Base-by-base conservation (phyloP, 1,140 invertebrate species). In the Cecropterus lyciades region DNA sequence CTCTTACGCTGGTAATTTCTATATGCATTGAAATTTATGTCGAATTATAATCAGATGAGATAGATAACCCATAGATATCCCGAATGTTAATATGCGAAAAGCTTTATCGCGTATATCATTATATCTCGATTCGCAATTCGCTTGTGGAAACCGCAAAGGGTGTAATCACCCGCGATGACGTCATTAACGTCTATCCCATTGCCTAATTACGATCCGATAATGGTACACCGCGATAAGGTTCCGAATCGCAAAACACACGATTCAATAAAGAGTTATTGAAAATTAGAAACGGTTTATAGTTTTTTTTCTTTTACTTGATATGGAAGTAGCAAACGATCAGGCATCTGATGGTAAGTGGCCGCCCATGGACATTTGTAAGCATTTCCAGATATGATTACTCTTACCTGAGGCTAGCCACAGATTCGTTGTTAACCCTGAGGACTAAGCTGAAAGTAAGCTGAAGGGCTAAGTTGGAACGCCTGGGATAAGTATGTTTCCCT, bases 121-220 rank as follows among this genome's bases (percentile, higher is more conserved):
- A 37, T 37, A 37, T 37, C 3, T 13, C 40, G 40, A 43, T 43
- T 43, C n/a, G 13, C 40, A 43, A 43, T 43, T 43, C 11, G 40
- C 33, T 14, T 43, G 40, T 14, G 11, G 14, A 14, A 43, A 14
- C n/a, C 13, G 40, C 40, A 43, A 43, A 43, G 40, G n/a, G 11
- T 43, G 10, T 43, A 43, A 43, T 43, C 40, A 43, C 13, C 4
- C 40, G 45, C 11, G 16, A 13, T 46, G 45, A 46, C 45, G 45
- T 46, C 45, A 46, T 10, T 17, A 46, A 17, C 45, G 45, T 14
- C 45, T 46, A 46, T 46, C 20, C 14, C 45, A 17, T 46, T 46
- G 16, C 45, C 16, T 46, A 20, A 46, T 46, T 46, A 46, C 45
- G 15, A 17, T 16, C 45, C 45, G 45, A 46, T 46, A 46, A 13